A percentile compares a stretch with the other conserved stretches of the same genome.
Conservation (phyloP, 2,888 invertebrate species). For the Lamellibrachia columna region DNA sequence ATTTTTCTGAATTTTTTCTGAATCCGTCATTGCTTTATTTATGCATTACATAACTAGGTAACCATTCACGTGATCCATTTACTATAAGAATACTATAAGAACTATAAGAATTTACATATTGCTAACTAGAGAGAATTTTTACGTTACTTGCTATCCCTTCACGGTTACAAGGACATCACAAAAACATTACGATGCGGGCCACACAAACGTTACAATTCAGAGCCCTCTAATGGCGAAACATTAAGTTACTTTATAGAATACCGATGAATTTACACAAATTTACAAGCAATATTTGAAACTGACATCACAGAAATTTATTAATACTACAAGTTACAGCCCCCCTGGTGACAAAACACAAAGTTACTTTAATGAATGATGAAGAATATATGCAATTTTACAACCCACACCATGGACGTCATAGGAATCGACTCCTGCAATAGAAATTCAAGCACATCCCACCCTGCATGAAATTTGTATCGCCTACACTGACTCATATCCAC, state of each 20-base stretch:
- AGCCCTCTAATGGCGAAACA: background rate
- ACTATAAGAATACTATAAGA: too few species aligned
- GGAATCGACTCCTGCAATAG: too few species aligned
- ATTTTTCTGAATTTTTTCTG: too few species aligned
- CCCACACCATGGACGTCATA: too few species aligned
- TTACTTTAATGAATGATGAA: too few species aligned
- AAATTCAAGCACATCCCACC: background rate
- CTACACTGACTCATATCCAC: constrained; percentile 63
- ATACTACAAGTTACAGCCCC: too few species aligned
- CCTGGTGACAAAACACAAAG: too few species aligned
- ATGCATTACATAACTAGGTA: too few species aligned
- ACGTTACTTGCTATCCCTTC: background rate
- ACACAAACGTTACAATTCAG: background rate
- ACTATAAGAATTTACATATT: background rate
- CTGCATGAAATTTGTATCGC: background rate
- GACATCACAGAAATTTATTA: background rate
- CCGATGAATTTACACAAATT: background rate
- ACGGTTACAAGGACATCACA: background rate
- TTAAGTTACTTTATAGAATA: background rate
- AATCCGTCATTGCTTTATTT: too few species aligned
- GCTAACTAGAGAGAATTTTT: background rate
- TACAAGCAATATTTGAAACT: background rate
- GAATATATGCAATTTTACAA: too few species aligned
- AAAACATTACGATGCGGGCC: background rate
- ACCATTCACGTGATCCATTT: too few species aligned